A percentile compares a stretch with the other conserved stretches of the same genome.
These are phyloP conservation scores for Notiomystis cincta DNA, from an alignment of 2,113 vertebrate species.

Conservation along the genomic window DNA sequence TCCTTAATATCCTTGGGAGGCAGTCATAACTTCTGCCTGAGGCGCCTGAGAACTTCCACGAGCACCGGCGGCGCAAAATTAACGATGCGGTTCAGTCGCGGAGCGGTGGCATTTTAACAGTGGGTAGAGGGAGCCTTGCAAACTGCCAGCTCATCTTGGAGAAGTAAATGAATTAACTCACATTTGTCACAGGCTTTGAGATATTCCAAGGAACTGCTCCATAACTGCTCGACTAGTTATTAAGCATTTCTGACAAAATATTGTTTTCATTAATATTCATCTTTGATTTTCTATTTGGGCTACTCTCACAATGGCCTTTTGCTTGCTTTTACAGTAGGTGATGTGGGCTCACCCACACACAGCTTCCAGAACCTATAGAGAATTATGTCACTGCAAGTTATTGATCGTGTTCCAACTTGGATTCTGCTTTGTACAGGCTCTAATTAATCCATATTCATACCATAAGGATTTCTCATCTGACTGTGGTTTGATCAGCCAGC, in stretches of 20 bases:
- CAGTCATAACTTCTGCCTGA: background rate
- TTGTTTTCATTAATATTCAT: background rate
- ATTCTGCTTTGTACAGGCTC: background rate
- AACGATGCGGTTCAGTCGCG: background rate
- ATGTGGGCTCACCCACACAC: background rate
- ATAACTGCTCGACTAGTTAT: background rate
- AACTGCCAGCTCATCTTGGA: background rate
- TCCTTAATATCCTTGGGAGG: background rate
- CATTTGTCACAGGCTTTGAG: background rate
- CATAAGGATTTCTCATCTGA: background rate
- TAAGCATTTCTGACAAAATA: background rate
- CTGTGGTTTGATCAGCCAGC: background rate
- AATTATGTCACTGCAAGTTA: background rate
- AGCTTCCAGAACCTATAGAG: background rate
- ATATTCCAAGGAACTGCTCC: background rate
- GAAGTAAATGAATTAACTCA: background rate
- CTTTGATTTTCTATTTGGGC: background rate
- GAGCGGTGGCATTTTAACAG: background rate
- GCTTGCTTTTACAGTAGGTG: background rate
- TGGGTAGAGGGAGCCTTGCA: background rate
- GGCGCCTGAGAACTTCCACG: background rate
- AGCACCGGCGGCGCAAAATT: background rate
- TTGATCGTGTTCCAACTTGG: background rate
- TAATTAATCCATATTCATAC: background rate
- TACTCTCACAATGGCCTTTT: background rate